Evolutionary conservation across 2,113 vertebrate genomes (phyloP), one percentile per base, ranked within the genome.

Genomic region (Ictalurus punctatus): DNA sequence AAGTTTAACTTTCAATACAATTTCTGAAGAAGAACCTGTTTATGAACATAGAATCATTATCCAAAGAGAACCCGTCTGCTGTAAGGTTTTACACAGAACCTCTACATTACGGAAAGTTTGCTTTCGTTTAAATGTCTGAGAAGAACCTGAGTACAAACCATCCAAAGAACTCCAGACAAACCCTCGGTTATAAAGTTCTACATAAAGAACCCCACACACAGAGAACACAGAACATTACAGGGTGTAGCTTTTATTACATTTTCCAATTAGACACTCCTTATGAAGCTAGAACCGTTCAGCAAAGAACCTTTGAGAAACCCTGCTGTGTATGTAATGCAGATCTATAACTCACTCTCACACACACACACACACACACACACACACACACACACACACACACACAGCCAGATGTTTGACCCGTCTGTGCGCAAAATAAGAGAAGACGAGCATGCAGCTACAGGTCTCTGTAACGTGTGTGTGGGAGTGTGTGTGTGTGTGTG

Each of bases 361-460:
- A 71, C 13, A 6, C n/a, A 71, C n/a, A 71, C 16, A 44, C 19
- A 76, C 37, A 25, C 73, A 23, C 71, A 25, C 73, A 40, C 37
- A 40, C 37, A 40, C 37, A 13, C 23, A 13, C 16, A 21, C 7
- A 78, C 3, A 48, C 40, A 27, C 5, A 2, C 80, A 0, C n/a
- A 19, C 44, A 23, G 69, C 52, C 85, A 86, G 74, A 63, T 86
- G 85, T 76, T 74, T 58, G 16, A 52, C 74, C n/a, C 12, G 59
- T 27, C 23, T 67, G 25, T 79, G 34, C 74, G 54, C 40, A 69
- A 37, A 16, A 86, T 78, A 23, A 59, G 3, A 52, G 56, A 59
- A 65, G 25, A 25, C 27, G 14, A 37, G 54, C 59, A 69, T 59
- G 54, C 44, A 27, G 65, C 65, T 40, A 71, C 86, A 87, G 86